Evolutionary conservation across 1,140 invertebrate genomes (phyloP).

Genomic region (Drosophila chauvacae): DNA sequence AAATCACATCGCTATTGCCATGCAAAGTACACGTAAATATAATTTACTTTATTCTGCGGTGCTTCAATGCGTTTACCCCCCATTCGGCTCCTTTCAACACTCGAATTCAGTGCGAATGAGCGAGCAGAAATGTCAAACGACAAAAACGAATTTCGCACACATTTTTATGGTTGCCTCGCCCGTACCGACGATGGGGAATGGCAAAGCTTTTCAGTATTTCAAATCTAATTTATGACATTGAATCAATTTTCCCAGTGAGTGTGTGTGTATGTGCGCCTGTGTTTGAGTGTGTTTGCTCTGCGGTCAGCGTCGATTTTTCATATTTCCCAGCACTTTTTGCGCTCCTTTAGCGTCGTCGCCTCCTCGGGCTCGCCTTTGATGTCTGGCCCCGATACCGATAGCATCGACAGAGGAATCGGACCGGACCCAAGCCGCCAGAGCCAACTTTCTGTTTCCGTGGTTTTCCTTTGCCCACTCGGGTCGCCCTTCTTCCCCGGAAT

Average conservation of each 20-base stretch:
- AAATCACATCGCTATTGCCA: constrained; percentile 70
- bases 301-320: constrained; percentile 80
- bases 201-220: constrained; percentile 75
- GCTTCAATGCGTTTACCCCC: constrained; percentile 55
- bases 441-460: constrained; percentile 57
- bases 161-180: constrained; percentile 66
- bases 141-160: constrained; percentile 71
- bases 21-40: constrained; percentile 79
- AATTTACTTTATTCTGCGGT: constrained; percentile 75
- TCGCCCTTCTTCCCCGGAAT: constrained; percentile 42
- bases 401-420: constrained; percentile 42
- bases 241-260: constrained; percentile 66
- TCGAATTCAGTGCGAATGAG: constrained; percentile 30
- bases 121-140: constrained; percentile 62
- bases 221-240: constrained; percentile 84
- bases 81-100: background rate
- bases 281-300: constrained; percentile 52
- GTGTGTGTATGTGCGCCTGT: constrained; percentile 17
- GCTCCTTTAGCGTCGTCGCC: constrained; percentile 33
- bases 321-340: constrained; percentile 72
- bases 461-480: constrained; percentile 26
- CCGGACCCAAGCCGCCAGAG: constrained; percentile 57
- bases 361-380: constrained; percentile 57
- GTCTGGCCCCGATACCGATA: constrained; percentile 54
- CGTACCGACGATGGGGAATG: constrained; percentile 4